Percentiles rank a stretch among this genome's conserved stretches.
These are phyloP conservation scores for Megalops cyprinoides DNA, from an alignment of 2,797 vertebrate species.

Conservation along the genomic window DNA sequence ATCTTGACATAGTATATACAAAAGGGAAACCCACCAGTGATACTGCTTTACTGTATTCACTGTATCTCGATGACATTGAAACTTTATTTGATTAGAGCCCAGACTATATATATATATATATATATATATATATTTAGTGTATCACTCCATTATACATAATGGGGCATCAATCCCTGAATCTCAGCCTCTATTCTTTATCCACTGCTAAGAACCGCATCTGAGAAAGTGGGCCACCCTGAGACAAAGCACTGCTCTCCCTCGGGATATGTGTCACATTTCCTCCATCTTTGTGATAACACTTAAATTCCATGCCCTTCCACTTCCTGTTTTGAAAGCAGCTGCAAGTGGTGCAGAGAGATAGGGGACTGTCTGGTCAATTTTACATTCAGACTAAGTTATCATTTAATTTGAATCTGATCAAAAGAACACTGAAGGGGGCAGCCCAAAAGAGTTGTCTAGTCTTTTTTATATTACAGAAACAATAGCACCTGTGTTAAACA, in stretches of 20 bases:
- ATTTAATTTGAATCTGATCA: slow-evolving; percentile 61
- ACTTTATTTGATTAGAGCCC: slow-evolving; percentile 29
- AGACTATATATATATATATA: background rate
- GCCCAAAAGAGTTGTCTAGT: slow-evolving; percentile 51
- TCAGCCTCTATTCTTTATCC: slow-evolving; percentile 59
- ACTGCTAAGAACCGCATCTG: slow-evolving; percentile 55
- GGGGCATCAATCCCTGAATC: slow-evolving; percentile 43
- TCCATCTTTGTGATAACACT: slow-evolving; percentile 67
- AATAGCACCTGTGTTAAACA: slow-evolving; percentile 4
- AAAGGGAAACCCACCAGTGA: background rate
- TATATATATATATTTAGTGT: too few relatives aligned
- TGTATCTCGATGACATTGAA: background rate
- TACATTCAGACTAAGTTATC: slow-evolving; percentile 54
- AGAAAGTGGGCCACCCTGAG: slow-evolving; percentile 69
- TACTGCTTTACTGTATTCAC: background rate
- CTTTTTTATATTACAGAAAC: background rate
- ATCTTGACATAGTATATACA: background rate
- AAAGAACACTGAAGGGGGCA: slow-evolving; percentile 65
- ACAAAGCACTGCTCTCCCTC: slow-evolving; percentile 60
- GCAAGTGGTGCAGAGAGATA: slow-evolving; percentile 58
- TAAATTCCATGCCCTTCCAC: slow-evolving; percentile 53
- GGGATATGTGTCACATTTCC: slow-evolving; percentile 70
- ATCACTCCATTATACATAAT: background rate
- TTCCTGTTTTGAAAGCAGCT: slow-evolving; percentile 55
- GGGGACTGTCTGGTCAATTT: slow-evolving; percentile 62